These are phyloP conservation scores for Orycteropus afer DNA, from an alignment of 2,113 vertebrate species.

Conservation along the genomic window DNA sequence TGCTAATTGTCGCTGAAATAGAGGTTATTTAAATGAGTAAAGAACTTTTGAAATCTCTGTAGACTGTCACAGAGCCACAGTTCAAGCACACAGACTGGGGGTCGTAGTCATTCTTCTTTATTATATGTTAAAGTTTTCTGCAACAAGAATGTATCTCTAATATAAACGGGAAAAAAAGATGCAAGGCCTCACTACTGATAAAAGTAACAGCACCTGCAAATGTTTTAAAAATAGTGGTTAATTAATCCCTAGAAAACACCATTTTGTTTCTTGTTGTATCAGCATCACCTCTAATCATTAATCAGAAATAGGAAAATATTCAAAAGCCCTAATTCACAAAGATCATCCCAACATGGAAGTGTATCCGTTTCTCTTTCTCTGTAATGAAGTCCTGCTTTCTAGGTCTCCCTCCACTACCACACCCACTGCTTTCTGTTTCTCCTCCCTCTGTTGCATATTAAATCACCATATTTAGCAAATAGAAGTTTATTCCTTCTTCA, in stretches of 20 bases:
- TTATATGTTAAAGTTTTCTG: slow-evolving; percentile 16
- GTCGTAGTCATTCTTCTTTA: background rate
- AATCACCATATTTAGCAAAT: background rate
- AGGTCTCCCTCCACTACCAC: background rate
- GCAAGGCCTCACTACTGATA: background rate
- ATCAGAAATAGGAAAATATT: background rate
- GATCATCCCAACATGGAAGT: background rate
- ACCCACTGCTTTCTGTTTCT: background rate
- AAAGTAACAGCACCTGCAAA: background rate
- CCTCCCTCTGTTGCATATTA: background rate
- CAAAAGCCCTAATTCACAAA: background rate
- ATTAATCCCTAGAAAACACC: background rate
- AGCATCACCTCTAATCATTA: background rate
- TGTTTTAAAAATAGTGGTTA: background rate
- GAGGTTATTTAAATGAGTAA: slow-evolving; percentile 40
- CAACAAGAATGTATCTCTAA: background rate
- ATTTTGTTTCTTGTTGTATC: background rate
- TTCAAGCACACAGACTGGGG: background rate
- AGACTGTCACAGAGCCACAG: background rate
- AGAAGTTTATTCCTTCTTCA: background rate
- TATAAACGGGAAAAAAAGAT: background rate
- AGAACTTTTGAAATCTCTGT: slow-evolving; percentile 50
- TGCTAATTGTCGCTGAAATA: background rate
- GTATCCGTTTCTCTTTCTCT: background rate
- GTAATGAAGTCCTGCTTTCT: background rate